Percentiles rank a stretch among this genome's conserved stretches.
Evolutionary conservation across 2,888 invertebrate species (phyloP).

Genomic region (Tetranychus truncatus): DNA sequence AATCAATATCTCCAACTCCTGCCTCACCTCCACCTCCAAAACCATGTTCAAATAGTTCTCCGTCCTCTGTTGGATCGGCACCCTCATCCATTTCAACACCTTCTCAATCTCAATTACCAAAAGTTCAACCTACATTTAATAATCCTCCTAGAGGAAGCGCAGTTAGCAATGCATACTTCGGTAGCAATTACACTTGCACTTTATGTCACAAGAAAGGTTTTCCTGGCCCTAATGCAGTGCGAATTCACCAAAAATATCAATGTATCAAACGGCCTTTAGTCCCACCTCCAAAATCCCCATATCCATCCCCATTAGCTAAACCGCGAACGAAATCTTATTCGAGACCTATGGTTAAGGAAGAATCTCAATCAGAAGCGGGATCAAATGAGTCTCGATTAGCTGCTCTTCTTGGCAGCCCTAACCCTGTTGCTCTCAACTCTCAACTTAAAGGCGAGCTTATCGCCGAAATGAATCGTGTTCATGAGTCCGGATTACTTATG

Average conservation of each 20-base stretch:
- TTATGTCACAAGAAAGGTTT: slow-evolving; percentile 12
- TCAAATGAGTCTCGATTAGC: background rate
- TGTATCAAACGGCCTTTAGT: slow-evolving; percentile 12
- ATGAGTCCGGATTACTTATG: background rate
- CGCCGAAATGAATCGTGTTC: background rate
- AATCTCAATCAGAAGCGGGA: background rate
- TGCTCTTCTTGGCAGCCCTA: background rate
- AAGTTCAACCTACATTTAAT: background rate
- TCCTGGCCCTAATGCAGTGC: slow-evolving; percentile 7
- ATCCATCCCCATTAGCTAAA: slow-evolving; percentile 5
- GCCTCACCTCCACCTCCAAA: background rate
- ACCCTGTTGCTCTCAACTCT: background rate
- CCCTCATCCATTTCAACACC: background rate
- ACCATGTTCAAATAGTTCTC: background rate
- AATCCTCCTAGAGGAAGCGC: background rate
- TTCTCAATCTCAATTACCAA: slow-evolving; percentile 6
- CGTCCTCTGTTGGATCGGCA: background rate
- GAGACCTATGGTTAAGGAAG: background rate
- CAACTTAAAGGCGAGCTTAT: background rate
- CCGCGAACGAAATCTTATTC: background rate
- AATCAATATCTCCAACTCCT: background rate
- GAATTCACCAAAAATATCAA: slow-evolving; percentile 19
- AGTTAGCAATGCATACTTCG: background rate
- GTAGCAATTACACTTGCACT: slow-evolving; percentile 3
- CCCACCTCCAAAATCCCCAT: background rate